Percentiles rank a stretch among this genome's conserved stretches.
Conservation (phyloP, 2,888 invertebrate genomes). For the Acleris literana region DNA sequence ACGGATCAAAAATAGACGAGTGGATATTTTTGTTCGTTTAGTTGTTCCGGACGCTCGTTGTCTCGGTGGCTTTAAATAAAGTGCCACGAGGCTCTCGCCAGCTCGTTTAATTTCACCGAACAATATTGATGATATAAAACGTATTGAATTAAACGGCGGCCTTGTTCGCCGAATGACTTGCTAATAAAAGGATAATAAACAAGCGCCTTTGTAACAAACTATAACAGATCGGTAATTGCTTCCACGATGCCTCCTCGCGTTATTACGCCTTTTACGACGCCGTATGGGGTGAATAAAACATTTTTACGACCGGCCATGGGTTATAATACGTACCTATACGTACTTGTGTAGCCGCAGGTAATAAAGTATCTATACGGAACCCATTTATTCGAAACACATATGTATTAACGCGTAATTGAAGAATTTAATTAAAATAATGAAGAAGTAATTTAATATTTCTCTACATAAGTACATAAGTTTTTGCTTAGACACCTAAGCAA, state of each 20-base stretch:
- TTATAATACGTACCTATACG: conserved; percentile 70
- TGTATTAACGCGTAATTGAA: not conserved
- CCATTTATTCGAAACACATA: conserved; percentile 21
- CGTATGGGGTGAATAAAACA: conserved; percentile 84
- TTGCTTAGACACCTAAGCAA: too few relatives aligned
- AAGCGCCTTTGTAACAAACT: conserved; percentile 83
- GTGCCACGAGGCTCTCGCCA: conserved; percentile 35
- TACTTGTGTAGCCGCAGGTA: conserved; percentile 53
- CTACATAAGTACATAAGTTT: too few relatives aligned
- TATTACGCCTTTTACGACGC: conserved; percentile 84
- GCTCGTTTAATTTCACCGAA: conserved; percentile 35
- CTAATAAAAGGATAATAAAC: conserved; percentile 83
- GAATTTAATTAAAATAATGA: not conserved
- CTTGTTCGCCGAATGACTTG: conserved; percentile 80
- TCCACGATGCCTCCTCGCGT: conserved; percentile 82
- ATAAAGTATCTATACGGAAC: conserved; percentile 38
- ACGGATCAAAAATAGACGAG: too few relatives aligned
- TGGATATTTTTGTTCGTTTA: too few relatives aligned
- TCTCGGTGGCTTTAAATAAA: too few relatives aligned
- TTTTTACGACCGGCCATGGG: conserved; percentile 83
- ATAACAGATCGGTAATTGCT: conserved; percentile 84
- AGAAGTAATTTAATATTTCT: not conserved
- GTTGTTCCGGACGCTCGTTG: too few relatives aligned
- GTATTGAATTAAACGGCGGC: conserved; percentile 76
- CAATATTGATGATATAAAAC: conserved; percentile 52